Conservation (phyloP, 2,113 vertebrate species). For the Heptranchias perlo region DNA sequence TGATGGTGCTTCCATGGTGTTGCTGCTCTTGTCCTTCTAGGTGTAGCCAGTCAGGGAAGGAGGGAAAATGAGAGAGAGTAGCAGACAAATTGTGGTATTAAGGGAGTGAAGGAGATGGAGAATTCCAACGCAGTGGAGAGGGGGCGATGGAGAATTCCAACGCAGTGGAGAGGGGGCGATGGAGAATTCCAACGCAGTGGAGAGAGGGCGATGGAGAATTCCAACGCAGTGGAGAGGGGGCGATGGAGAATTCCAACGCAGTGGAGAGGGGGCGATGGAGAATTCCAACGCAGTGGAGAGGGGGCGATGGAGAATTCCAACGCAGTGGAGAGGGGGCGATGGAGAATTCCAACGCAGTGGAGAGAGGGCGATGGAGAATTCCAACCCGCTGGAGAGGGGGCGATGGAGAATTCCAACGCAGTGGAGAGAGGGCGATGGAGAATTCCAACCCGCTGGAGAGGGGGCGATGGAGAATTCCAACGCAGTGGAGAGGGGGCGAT, state of each 20-base stretch:
- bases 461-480: too few species aligned
- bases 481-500: too few species aligned
- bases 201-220: background rate
- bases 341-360: too few species aligned
- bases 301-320: too few species aligned
- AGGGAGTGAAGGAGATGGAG: background rate
- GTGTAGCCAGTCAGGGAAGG: background rate
- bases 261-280: background rate
- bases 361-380: too few species aligned
- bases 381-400: too few species aligned
- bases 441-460: background rate
- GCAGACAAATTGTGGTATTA: background rate
- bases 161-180: background rate
- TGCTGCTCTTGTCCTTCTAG: background rate
- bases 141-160: background rate
- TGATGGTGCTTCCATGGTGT: background rate
- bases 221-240: too few species aligned
- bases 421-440: too few species aligned
- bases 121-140: background rate
- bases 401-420: background rate
- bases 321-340: background rate
- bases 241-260: too few species aligned
- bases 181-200: background rate
- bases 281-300: background rate
- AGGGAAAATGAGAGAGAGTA: background rate